phyloP scores from a whole-genome alignment of 1,140 invertebrate species.

The Halotydeus destructor region DNA sequence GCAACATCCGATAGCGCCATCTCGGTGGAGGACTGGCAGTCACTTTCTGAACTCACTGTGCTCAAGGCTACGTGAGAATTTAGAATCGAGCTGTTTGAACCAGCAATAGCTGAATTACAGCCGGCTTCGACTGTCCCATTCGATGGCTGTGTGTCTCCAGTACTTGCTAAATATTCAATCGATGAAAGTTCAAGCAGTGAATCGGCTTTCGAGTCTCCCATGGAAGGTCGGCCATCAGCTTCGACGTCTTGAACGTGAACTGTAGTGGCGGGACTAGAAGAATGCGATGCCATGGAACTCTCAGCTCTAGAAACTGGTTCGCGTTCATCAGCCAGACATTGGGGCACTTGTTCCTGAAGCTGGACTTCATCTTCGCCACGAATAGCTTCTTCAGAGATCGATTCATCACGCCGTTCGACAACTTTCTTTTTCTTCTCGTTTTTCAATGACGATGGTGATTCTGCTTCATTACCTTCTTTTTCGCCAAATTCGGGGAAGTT shows the following conservation, averaged over 20 bases:
- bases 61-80: conserved; percentile 1
- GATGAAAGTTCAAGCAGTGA: no score
- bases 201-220: no score
- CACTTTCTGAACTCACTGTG: neutral
- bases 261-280: conserved; percentile 15
- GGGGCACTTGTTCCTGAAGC: neutral
- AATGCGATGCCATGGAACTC: conserved; percentile 16
- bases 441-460: no score
- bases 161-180: neutral
- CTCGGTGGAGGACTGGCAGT: neutral
- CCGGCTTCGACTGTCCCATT: conserved; percentile 36
- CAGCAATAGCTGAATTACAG: conserved; percentile 29
- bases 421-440: conserved; percentile 16
- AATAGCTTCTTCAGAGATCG: conserved; percentile 25
- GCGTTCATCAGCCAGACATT: neutral
- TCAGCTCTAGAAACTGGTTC: conserved; percentile 16
- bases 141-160: conserved; percentile 15
- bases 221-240: no score
- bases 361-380: conserved; percentile 18
- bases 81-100: conserved; percentile 20
- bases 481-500: conserved; percentile 5
- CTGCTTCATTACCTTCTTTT: conserved; percentile 11
- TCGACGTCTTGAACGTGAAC: no score
- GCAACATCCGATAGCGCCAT: neutral
- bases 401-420: conserved; percentile 31